A percentile compares a stretch with the other conserved stretches of the same genome.
These are phyloP conservation scores for Toxotes lorentzi DNA, from an alignment of 2,797 vertebrate genomes.

Conservation along the genomic window DNA sequence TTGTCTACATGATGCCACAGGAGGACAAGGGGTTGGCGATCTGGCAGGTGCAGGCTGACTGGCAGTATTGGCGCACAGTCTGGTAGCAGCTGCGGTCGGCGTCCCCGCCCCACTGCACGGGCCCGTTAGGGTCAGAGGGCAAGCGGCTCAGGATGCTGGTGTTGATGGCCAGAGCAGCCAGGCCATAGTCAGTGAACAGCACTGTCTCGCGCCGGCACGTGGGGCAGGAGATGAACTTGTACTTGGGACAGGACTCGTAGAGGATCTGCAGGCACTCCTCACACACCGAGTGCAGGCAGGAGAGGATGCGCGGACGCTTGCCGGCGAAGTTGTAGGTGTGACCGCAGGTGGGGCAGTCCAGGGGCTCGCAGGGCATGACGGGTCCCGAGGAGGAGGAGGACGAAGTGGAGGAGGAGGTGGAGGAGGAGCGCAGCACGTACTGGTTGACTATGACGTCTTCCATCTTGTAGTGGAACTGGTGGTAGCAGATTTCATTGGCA, in stretches of 20 bases:
- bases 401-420: conserved; percentile 83
- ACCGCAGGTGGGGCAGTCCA: conserved; percentile 97
- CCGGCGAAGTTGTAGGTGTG: conserved; percentile 97
- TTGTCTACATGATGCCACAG: conserved; percentile 96
- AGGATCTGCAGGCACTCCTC: conserved; percentile 99
- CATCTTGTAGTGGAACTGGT: conserved; percentile 96
- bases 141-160: conserved; percentile 98
- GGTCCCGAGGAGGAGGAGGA: conserved; percentile 84
- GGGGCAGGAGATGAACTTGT: conserved; percentile 99
- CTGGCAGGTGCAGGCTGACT: conserved; percentile 98
- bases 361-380: conserved; percentile 91
- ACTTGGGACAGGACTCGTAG: conserved; percentile 99
- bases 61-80: conserved; percentile 99
- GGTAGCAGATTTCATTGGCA: conserved; percentile 93
- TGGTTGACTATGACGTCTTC: conserved; percentile 98
- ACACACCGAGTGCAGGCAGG: conserved; percentile 98
- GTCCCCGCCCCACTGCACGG: conserved; percentile 95
- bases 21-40: conserved; percentile 96
- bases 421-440: conserved; percentile 92
- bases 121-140: conserved; percentile 91
- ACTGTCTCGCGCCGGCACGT: conserved; percentile 97
- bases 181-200: conserved; percentile 98
- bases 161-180: conserved; percentile 97
- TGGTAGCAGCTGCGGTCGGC: conserved; percentile 99
- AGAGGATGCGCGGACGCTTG: conserved; percentile 96